A percentile compares a stretch with the other conserved stretches of the same genome.
These are phyloP conservation scores for Tipula vernalis DNA, from an alignment of 2,888 invertebrate genomes.

Conservation along the genomic window DNA sequence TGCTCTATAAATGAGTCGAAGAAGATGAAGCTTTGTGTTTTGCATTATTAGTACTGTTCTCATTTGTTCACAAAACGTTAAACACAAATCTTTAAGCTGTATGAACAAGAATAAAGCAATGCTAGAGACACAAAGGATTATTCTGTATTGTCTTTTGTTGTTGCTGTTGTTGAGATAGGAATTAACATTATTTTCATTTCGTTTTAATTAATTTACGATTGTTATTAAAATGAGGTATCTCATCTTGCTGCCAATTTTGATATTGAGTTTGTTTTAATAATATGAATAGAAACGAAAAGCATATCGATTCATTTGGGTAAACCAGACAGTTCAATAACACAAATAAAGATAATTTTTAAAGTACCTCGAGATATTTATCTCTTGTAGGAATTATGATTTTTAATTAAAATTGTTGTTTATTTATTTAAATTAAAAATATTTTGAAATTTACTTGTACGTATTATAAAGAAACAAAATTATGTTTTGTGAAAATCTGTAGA, in stretches of 20 bases:
- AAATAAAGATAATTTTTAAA: neutral
- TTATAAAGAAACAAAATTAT: too few relatives aligned
- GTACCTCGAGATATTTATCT: neutral
- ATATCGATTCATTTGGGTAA: neutral
- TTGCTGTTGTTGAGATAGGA: neutral
- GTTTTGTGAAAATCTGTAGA: too few relatives aligned
- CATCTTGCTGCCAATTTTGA: neutral
- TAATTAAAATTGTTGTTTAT: neutral
- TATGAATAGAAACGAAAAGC: neutral
- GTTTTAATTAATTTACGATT: neutral
- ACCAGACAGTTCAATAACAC: neutral
- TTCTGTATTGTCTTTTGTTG: neutral
- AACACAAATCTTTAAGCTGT: neutral
- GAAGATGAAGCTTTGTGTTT: neutral
- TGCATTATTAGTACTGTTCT: neutral
- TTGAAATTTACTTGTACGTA: too few relatives aligned
- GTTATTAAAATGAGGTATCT: neutral
- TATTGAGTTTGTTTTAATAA: neutral
- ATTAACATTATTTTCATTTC: neutral
- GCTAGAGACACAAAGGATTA: neutral
- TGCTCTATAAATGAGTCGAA: neutral
- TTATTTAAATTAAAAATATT: too few relatives aligned
- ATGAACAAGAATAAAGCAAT: neutral
- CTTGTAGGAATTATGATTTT: neutral
- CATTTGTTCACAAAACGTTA: neutral